These are phyloP conservation scores for Nothocercus nigrocapillus DNA, from an alignment of 2,113 vertebrate genomes.

Conservation along the genomic window DNA sequence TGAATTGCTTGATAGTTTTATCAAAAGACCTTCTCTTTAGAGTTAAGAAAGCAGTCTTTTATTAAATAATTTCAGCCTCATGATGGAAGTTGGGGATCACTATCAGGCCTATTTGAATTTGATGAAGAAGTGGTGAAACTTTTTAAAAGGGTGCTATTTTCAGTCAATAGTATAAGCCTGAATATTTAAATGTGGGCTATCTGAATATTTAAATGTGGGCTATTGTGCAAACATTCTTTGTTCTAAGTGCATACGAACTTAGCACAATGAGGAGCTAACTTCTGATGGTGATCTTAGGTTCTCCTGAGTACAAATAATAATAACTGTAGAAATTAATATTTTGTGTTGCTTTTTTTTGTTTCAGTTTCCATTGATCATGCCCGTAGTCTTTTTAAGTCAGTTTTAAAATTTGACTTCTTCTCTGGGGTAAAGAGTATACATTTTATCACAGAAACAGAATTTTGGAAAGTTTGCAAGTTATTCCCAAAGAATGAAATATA, in stretches of 20 bases:
- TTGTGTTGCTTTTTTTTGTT: not conserved
- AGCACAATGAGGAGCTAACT: not conserved
- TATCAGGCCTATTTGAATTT: not conserved
- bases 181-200: not conserved
- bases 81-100: not conserved
- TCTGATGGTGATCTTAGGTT: slow-evolving; percentile 3
- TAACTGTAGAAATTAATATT: not conserved
- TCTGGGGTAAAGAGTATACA: not conserved
- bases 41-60: not conserved
- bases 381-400: not conserved
- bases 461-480: not conserved
- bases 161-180: not conserved
- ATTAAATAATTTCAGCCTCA: not conserved
- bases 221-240: slow-evolving; percentile 18
- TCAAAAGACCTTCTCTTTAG: not conserved
- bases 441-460: not conserved
- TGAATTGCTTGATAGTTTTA: not conserved
- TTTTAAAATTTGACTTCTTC: not conserved
- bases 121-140: not conserved
- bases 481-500: not conserved
- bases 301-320: not conserved
- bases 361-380: not conserved
- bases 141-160: not conserved
- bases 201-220: not conserved
- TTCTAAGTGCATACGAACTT: slow-evolving; percentile 11